phyloP scores from a whole-genome alignment of 1,140 invertebrate genomes.

The Brachionus paranguensis region DNA sequence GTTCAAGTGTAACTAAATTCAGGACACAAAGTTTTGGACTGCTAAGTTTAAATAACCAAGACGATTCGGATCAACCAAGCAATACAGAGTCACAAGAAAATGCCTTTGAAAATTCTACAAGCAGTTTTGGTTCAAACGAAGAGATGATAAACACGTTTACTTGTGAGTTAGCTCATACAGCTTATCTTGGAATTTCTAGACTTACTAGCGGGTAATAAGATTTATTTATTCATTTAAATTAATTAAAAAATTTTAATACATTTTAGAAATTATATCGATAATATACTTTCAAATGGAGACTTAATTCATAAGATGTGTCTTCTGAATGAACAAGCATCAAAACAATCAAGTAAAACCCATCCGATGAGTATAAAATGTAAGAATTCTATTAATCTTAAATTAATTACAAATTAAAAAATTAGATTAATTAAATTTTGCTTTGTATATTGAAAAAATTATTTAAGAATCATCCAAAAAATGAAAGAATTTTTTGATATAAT shows the following conservation, averaged over 20 bases:
- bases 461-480: too few species aligned
- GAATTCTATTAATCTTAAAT: too few species aligned
- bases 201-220: conserved; percentile 62
- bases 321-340: conserved; percentile 47
- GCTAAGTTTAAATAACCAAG: not conserved
- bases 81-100: not conserved
- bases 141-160: conserved; percentile 76
- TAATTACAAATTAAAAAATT: too few species aligned
- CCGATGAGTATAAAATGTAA: not conserved
- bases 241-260: not conserved
- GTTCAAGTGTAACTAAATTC: not conserved
- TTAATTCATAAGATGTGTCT: conserved; percentile 70
- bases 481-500: too few species aligned
- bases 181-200: conserved; percentile 73
- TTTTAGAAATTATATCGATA: conserved; percentile 42
- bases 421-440: too few species aligned
- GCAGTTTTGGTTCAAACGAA: conserved; percentile 3
- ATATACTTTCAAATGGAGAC: conserved; percentile 58
- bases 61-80: not conserved
- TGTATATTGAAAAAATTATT: too few species aligned
- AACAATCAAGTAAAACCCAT: not conserved
- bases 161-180: conserved; percentile 70
- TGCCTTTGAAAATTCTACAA: not conserved
- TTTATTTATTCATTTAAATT: too few species aligned
- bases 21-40: conserved; percentile 16